Percentiles rank a stretch among this genome's conserved stretches.
These are phyloP conservation scores for Vollenhovia emeryi DNA, from an alignment of 1,140 invertebrate genomes.

Conservation along the genomic window DNA sequence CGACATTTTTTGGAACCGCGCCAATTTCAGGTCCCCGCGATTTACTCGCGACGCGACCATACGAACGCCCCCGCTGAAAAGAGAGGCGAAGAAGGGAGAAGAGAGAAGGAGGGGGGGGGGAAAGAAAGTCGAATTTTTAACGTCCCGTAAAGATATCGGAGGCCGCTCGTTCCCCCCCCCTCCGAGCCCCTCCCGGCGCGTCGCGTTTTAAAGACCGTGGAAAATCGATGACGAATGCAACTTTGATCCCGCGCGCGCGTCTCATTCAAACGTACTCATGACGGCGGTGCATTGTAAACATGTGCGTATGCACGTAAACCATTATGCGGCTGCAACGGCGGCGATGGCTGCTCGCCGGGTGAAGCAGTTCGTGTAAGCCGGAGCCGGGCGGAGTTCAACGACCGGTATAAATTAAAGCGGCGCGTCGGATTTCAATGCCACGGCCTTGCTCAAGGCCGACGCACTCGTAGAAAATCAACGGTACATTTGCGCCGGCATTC, in stretches of 20 bases:
- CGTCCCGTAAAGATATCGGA: background rate
- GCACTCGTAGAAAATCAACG: conserved; percentile 75
- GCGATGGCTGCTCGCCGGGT: conserved; percentile 56
- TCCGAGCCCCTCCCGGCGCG: too few relatives aligned
- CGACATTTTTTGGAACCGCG: background rate
- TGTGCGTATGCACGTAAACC: conserved; percentile 49
- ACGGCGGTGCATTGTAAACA: conserved; percentile 45
- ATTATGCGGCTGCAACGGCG: conserved; percentile 69
- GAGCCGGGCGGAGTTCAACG: conserved; percentile 71
- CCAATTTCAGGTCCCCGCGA: background rate
- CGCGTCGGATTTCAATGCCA: conserved; percentile 76
- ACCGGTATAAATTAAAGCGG: conserved; percentile 78
- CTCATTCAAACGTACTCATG: conserved; percentile 7
- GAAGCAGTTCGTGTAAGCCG: conserved; percentile 73
- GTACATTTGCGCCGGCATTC: conserved; percentile 67
- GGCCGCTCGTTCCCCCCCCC: background rate
- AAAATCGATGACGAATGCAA: conserved; percentile 51
- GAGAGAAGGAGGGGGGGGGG: background rate
- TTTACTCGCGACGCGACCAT: conserved; percentile 1
- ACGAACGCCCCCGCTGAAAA: background rate
- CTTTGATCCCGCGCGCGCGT: conserved; percentile 26
- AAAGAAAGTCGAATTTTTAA: background rate
- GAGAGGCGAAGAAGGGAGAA: background rate
- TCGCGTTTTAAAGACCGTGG: background rate
- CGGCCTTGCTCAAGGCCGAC: conserved; percentile 76